Evolutionary conservation across 2,888 invertebrate species (phyloP), one percentile per base, ranked within the genome.

Genomic region (Eupithecia dodoneata): DNA sequence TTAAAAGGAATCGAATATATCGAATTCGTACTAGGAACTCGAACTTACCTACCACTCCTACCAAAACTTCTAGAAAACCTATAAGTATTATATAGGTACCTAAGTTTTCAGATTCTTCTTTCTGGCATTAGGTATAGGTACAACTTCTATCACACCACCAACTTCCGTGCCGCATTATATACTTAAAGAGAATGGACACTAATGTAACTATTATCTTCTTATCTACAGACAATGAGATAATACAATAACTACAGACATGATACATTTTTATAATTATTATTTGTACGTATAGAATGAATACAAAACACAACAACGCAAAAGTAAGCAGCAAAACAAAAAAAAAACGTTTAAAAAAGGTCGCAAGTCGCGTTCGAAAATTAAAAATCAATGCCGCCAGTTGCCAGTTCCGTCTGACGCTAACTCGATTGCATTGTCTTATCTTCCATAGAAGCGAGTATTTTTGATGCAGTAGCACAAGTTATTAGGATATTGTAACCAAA

Each of bases 371-470:
- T 72, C 49, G 72, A 75, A 76, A 76, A 81, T 80, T 79, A 80
- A 80, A 81, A 81, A 81, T 81, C 81, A 72, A 79, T 79, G 77
- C 66, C 72, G 75, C 66, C 74, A 76, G 65, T 81, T 75, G 72
- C 70, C 65, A 73, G 73, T 74, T 76, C 71, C 76, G 73, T 47
- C 74, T 71, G 73, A 44, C 52, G 72, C 72, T 78, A 81, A 81
- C 77, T 81, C 76, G 77, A 81, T 81, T 81, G 77, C 76, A 76
- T 76, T 78, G 77, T 79, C 76, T 79, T 75, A 66, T 30, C 72
- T 67, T 5, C 45, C 18, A 30, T 7, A n/a, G 6, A 2, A 65
- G 30, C 47, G 52, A 45, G 63, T 73, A 15, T 5, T 4, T 3
- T 13, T 12, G 18, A 66, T 52, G 30, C 67, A 78, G 78, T 76